phyloP scores from a whole-genome alignment of 1,140 invertebrate genomes.

The Sitobion miscanthi region DNA sequence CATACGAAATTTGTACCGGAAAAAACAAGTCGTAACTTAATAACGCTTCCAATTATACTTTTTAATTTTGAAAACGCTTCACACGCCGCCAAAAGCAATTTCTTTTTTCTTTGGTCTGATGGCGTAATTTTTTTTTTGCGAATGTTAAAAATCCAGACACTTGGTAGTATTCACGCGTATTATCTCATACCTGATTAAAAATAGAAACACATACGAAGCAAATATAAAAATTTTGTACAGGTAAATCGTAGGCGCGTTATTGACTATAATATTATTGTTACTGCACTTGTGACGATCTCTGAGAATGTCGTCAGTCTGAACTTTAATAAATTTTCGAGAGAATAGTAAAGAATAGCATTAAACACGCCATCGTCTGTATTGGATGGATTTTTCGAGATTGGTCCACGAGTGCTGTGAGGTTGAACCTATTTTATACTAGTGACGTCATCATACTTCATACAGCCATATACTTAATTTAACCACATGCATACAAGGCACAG shows the following conservation, averaged over 20 bases:
- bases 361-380: not conserved
- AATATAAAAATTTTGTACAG: not conserved
- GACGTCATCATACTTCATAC: not conserved
- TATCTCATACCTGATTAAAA: not conserved
- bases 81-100: not conserved
- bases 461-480: not conserved
- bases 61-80: not conserved
- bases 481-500: not conserved
- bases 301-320: not conserved
- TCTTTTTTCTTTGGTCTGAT: not conserved
- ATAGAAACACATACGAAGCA: not conserved
- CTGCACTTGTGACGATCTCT: not conserved
- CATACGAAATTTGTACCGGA: not conserved
- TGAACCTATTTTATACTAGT: not conserved
- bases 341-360: not conserved
- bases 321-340: not conserved
- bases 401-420: not conserved
- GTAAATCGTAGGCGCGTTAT: not conserved
- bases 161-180: not conserved
- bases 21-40: not conserved
- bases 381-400: not conserved
- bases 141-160: not conserved
- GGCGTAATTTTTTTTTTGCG: not conserved
- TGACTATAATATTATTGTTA: not conserved
- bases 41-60: conserved; percentile 12